Base-by-base conservation (phyloP, 2,888 invertebrate genomes). In the Myathropa florea region DNA sequence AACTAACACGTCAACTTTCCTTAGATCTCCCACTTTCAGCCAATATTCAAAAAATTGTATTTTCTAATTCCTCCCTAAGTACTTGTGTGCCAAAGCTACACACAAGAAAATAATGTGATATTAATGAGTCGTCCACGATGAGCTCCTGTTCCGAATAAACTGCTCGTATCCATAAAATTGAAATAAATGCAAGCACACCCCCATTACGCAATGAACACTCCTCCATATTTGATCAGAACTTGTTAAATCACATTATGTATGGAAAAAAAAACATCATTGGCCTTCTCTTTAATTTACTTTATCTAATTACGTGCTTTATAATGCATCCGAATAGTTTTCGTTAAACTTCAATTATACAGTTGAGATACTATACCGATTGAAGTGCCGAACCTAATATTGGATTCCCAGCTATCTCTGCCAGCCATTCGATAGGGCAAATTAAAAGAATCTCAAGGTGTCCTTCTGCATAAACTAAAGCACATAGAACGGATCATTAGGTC, bases 381-480 rank as follows among this genome's bases (percentile, higher is more conserved):
- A 59, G 63, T 68, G 36, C 59, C 75, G 30, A 86, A 78, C 60
- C 73, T 78, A 86, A 78, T 82, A 82, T 64, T 36, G 24, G n/a
- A 70, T 68, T 26, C 53, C 28, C 18, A 24, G 30, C 57, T 18
- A 46, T 46, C n/a, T 67, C 30, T 21, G 4, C 28, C 12, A 33
- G 4, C 59, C 12, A 39, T 46, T 24, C 18, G 46, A 53, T 30
- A 21, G 46, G 46, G 61, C 70, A 75, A 86, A 86, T 86, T 86
- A 86, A 86, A 86, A 83, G 83, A 86, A 75, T 83, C 78, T 78
- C 83, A 86, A 86, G 86, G 86, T 86, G 78, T 86, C 86, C 86
- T 83, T 86, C 78, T 86, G 75, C 77, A 81, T 80, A 80, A 80
- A 75, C 75, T 60, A 64, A 65, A 82, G 78, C 83, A 65, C 77